These are phyloP conservation scores for Myotis myotis DNA, from an alignment of 2,797 vertebrate species.

Conservation along the genomic window DNA sequence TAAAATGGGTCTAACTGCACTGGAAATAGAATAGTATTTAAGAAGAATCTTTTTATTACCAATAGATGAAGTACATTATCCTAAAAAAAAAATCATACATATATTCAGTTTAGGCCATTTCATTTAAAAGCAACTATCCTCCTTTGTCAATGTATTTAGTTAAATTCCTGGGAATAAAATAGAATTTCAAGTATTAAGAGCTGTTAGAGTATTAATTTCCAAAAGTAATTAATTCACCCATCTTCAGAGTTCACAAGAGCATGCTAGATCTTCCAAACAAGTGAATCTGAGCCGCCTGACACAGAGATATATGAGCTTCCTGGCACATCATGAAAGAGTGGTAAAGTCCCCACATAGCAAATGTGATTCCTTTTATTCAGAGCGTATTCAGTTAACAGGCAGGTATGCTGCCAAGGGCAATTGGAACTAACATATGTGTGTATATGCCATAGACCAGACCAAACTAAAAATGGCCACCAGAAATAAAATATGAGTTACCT, in stretches of 20 bases:
- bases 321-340: not conserved
- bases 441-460: not conserved
- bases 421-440: fast-evolving
- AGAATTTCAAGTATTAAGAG: not conserved
- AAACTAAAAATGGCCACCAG: not conserved
- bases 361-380: not conserved
- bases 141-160: not conserved
- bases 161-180: not conserved
- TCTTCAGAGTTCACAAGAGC: not conserved
- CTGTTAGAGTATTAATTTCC: not conserved
- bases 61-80: not conserved
- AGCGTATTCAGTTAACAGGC: too few relatives aligned
- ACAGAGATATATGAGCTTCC: not conserved
- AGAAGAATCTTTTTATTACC: not conserved
- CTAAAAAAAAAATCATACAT: not conserved
- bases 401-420: not conserved
- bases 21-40: not conserved
- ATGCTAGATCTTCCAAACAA: not conserved
- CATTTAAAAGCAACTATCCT: not conserved
- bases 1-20: not conserved
- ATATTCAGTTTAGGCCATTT: not conserved
- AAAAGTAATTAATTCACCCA: not conserved
- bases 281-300: not conserved
- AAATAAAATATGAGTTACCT: not conserved
- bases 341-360: not conserved